Percentiles rank a stretch among this genome's conserved stretches.
Conservation (phyloP, 2,113 vertebrate species). For the Ellobius talpinus region DNA sequence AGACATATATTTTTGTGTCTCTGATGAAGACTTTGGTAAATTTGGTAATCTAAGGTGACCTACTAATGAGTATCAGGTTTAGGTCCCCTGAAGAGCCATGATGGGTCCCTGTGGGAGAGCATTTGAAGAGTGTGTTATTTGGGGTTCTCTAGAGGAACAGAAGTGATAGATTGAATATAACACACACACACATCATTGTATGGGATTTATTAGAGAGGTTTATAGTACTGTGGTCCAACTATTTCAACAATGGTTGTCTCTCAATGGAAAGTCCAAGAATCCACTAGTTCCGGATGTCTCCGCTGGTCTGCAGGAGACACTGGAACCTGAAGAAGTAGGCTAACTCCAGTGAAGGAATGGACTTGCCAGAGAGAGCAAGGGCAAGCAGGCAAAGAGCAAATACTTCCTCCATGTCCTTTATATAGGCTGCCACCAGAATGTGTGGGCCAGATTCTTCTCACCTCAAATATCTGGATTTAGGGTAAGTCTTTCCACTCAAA, state of each 20-base stretch:
- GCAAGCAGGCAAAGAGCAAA: not conserved
- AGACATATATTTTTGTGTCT: not conserved
- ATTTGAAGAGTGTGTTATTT: not conserved
- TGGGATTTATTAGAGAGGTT: not conserved
- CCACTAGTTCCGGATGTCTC: not conserved
- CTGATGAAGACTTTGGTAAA: not conserved
- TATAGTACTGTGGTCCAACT: too few relatives aligned
- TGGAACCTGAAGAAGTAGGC: not conserved
- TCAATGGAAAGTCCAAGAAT: not conserved
- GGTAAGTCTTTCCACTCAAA: not conserved
- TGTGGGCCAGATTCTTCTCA: not conserved
- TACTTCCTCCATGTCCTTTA: too few relatives aligned
- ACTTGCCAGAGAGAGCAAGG: not conserved
- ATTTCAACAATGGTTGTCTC: not conserved
- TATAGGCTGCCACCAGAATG: too few relatives aligned
- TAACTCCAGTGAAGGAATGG: not conserved
- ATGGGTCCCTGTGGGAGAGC: not conserved
- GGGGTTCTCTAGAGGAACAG: not conserved
- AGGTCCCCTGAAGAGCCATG: not conserved
- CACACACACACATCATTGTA: not conserved
- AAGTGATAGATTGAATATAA: not conserved
- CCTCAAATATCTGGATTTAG: not conserved
- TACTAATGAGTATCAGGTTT: not conserved
- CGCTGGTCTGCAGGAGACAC: not conserved
- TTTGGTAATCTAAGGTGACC: not conserved